Evolutionary conservation across 2,113 vertebrate species (phyloP).

Genomic region (Pachycephala philippinensis): DNA sequence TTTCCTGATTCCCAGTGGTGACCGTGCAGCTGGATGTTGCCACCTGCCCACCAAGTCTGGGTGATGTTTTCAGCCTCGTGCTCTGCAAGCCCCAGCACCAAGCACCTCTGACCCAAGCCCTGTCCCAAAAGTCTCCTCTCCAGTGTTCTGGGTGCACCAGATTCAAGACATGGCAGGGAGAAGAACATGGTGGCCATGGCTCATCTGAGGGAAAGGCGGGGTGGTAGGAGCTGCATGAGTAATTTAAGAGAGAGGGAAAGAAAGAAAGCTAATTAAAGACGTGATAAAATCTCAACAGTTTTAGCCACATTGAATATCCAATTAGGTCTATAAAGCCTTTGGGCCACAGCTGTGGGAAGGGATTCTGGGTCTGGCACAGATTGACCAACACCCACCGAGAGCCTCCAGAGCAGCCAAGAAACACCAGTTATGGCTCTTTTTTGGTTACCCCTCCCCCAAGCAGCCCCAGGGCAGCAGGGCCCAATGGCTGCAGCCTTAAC

Average conservation of each 20-base stretch:
- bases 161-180: not conserved
- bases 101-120: not conserved
- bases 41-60: too few relatives aligned
- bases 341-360: not conserved
- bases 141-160: not conserved
- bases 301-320: constrained; percentile 5
- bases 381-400: not conserved
- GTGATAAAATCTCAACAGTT: constrained; percentile 25
- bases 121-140: not conserved
- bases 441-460: not conserved
- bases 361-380: not conserved
- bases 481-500: not conserved
- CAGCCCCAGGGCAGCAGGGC: not conserved
- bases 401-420: not conserved
- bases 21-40: not conserved
- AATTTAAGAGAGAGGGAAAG: not conserved
- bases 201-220: not conserved
- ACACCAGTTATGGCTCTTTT: not conserved
- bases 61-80: fast-evolving
- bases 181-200: not conserved
- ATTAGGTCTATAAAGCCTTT: not conserved
- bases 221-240: not conserved
- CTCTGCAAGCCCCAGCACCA: not conserved
- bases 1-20: not conserved
- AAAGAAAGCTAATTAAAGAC: constrained; percentile 7